Base-by-base conservation (phyloP, 2,888 invertebrate species). In the Agonopterix subpropinquella region DNA sequence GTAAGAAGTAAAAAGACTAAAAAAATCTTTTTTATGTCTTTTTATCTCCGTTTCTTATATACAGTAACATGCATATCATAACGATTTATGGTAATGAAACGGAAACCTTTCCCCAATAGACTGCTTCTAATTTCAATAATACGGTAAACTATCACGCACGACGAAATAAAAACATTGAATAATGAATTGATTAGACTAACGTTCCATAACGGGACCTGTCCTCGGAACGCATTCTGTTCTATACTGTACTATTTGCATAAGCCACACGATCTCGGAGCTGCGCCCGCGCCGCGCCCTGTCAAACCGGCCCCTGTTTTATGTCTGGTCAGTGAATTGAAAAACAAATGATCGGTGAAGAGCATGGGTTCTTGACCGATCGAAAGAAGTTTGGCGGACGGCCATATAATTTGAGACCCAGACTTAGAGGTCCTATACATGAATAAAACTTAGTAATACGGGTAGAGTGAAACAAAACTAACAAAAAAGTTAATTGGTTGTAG, bases 341-440 rank as follows among this genome's bases (percentile, higher is more conserved):
- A 41, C 49, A 51, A 47, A 49, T 50, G 44, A 48, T 52, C 50
- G 54, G 48, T 54, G 50, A 52, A 52, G 11, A 41, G 47, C 50
- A 28, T 28, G 28, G 28, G 28, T 28, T 28, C 28, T 28, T 28
- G 28, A 28, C 28, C 28, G 28, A 7, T 28, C 7, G 5, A 28
- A 28, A 7, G 5, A 28, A 28, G 1, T 28, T 28, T 28, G n/a
- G n/a, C n/a, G n/a, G n/a, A n/a, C n/a, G n/a, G n/a, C n/a, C n/a
- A n/a, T n/a, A n/a, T n/a, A n/a, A n/a, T n/a, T n/a, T n/a, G n/a
- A n/a, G n/a, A n/a, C n/a, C n/a, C n/a, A n/a, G n/a, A n/a, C n/a
- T n/a, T n/a, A n/a, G n/a, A n/a, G n/a, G n/a, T n/a, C n/a, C n/a
- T n/a, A n/a, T n/a, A n/a, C n/a, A n/a, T n/a, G n/a, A n/a, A n/a